A percentile compares a stretch with the other conserved stretches of the same genome.
Evolutionary conservation across 2,113 vertebrate genomes (phyloP).

Genomic region (Manacus vitellinus): DNA sequence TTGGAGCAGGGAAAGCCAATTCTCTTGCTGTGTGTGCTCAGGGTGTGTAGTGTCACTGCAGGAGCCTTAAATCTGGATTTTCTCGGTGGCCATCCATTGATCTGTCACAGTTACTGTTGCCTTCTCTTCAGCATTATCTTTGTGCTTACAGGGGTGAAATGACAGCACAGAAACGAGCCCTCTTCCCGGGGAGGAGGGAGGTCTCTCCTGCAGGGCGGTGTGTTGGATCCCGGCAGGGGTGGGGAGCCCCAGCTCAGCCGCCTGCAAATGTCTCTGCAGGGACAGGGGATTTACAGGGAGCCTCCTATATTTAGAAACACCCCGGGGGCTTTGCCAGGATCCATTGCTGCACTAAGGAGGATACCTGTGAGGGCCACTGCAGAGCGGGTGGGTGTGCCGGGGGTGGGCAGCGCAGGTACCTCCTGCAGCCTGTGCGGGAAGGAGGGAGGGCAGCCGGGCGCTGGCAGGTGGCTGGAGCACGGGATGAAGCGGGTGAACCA

Average conservation of each 20-base stretch:
- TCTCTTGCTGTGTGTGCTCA: not conserved
- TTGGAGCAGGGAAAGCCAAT: not conserved
- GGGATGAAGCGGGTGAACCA: not conserved
- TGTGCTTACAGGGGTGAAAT: not conserved
- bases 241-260: not conserved
- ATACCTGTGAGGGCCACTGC: not conserved
- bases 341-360: not conserved
- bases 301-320: conserved; percentile 5
- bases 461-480: not conserved
- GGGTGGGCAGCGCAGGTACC: not conserved
- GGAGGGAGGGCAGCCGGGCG: not conserved
- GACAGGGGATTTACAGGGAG: not conserved
- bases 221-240: not conserved
- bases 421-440: not conserved
- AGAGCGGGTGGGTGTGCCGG: not conserved
- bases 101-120: not conserved
- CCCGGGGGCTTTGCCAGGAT: not conserved
- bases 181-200: not conserved
- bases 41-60: not conserved
- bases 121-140: not conserved
- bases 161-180: not conserved
- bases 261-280: not conserved
- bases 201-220: not conserved
- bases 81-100: not conserved
- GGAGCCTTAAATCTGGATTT: not conserved